Base-by-base conservation (phyloP, 1,140 invertebrate genomes). In the Drosophila yakuba region DNA sequence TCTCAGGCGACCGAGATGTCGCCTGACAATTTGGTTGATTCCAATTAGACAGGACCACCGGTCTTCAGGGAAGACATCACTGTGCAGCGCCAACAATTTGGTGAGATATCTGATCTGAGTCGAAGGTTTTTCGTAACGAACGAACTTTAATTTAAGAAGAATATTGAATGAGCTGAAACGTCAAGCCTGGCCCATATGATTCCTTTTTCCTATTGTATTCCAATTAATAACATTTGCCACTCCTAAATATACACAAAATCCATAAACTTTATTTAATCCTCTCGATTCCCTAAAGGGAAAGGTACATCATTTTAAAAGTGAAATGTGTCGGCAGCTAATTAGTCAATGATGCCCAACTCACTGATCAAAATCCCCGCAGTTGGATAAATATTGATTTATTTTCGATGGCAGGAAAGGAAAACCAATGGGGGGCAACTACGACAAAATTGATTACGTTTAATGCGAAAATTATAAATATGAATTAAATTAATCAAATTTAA, bases 401-500 rank as follows among this genome's bases (percentile, higher is more conserved):
- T 52, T 50, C 41, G 43, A 51, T 58, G 25, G 45, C 38, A 54
- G 58, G 14, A 50, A 50, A 63, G 51, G 76, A 95, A 59, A 74
- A 59, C 48, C 43, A 67, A 71, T 55, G 72, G 45, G 54, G 60
- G 62, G 41, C 15, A 58, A 61, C 54, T 83, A 89, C 72, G 75
- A 84, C 84, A 78, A 77, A 76, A 73, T 84, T 84, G 71, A 89
- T 89, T 89, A 80, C 73, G 80, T 88, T 88, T 88, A 89, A 88
- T 88, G 84, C 69, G 63, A 88, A 85, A 84, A 89, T 88, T 89
- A 88, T 88, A 88, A 89, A 89, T 89, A 89, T 85, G 77, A 89
- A 90, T 84, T 84, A 89, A 85, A 80, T 89, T 85, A 85, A 89
- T 90, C 77, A 89, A 84, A 90, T 90, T 85, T 89, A 90, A 85